A percentile compares a stretch with the other conserved stretches of the same genome.
Evolutionary conservation across 2,888 invertebrate species (phyloP).

Genomic region (Antitype chi): DNA sequence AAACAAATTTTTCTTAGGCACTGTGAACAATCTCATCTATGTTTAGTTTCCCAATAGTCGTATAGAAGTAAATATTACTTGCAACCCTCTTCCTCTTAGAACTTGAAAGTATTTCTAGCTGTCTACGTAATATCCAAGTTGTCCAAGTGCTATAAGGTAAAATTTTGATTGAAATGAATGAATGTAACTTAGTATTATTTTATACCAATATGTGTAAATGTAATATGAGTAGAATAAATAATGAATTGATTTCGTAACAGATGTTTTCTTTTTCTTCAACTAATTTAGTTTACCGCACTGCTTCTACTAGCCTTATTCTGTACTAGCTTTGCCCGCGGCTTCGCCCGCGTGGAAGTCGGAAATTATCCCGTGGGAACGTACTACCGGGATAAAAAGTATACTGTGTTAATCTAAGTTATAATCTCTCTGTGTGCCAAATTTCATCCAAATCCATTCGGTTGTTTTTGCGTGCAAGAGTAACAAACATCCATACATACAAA

Average conservation of each 20-base stretch:
- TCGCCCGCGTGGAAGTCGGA: no score
- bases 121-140: slow-evolving; percentile 2
- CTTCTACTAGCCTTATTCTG: neutral
- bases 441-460: no score
- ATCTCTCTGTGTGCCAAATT: no score
- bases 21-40: slow-evolving; percentile 40
- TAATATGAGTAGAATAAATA: slow-evolving; percentile 64
- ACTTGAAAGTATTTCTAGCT: slow-evolving; percentile 41
- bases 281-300: neutral
- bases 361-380: no score
- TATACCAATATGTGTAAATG: slow-evolving; percentile 61
- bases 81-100: slow-evolving; percentile 10
- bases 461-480: no score
- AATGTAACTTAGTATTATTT: slow-evolving; percentile 68
- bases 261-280: slow-evolving; percentile 4
- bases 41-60: slow-evolving; percentile 23
- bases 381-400: no score
- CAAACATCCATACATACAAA: no score
- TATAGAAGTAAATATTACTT: slow-evolving; percentile 4
- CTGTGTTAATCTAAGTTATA: no score
- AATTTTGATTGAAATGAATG: slow-evolving; percentile 54
- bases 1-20: slow-evolving; percentile 47
- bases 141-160: slow-evolving; percentile 31
- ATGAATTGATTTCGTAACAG: slow-evolving; percentile 60
- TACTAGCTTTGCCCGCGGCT: no score